A percentile compares a stretch with the other conserved stretches of the same genome.
Conservation (phyloP, 2,113 vertebrate genomes). For the Heterotilapia buettikoferi region DNA sequence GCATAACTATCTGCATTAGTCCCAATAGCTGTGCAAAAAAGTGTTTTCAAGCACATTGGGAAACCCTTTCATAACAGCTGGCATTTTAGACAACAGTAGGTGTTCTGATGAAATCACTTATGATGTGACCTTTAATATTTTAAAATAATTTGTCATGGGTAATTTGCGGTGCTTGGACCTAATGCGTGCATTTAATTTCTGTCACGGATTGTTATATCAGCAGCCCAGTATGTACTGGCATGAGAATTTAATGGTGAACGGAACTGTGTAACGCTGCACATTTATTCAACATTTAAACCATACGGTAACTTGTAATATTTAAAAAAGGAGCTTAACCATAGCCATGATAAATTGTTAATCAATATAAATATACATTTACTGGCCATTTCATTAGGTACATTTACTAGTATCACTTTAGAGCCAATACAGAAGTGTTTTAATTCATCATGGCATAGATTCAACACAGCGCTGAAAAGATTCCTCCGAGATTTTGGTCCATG, state of each 20-base stretch:
- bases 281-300: neutral
- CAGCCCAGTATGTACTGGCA: neutral
- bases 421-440: neutral
- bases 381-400: neutral
- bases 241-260: neutral
- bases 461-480: neutral
- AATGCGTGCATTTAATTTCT: neutral
- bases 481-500: neutral
- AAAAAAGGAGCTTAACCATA: neutral
- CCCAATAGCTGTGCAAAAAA: neutral
- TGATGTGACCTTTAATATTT: slow-evolving; percentile 35
- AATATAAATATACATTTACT: neutral
- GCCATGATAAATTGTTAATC: neutral
- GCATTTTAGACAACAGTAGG: slow-evolving; percentile 3
- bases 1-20: neutral
- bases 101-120: slow-evolving; percentile 11
- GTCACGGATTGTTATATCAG: neutral
- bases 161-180: neutral
- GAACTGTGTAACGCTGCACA: neutral
- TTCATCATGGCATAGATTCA: neutral
- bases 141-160: neutral
- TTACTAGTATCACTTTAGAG: neutral
- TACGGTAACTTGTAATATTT: neutral
- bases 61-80: neutral
- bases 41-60: neutral